These are phyloP conservation scores for Phania funesta DNA, from an alignment of 2,888 invertebrate genomes.

Conservation along the genomic window DNA sequence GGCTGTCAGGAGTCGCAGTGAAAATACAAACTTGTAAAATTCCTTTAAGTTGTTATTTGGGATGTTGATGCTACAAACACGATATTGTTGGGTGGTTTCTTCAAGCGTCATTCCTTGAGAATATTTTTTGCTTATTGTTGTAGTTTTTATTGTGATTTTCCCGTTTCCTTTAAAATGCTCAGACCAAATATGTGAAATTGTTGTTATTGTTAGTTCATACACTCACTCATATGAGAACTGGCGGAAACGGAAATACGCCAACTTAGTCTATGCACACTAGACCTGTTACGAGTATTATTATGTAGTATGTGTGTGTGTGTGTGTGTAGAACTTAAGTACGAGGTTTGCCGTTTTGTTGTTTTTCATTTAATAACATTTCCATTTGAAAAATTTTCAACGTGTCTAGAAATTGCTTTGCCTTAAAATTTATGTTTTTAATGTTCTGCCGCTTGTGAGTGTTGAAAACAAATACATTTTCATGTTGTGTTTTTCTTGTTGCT, in stretches of 20 bases:
- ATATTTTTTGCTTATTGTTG: conserved; percentile 3
- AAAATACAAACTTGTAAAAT: background rate
- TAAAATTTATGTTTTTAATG: conserved; percentile 40
- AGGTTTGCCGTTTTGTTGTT: conserved; percentile 7
- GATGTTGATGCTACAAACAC: conserved; percentile 8
- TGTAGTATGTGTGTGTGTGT: background rate
- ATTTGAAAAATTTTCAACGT: conserved; percentile 45
- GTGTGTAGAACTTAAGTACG: background rate
- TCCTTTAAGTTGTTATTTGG: conserved; percentile 16
- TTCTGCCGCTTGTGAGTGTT: conserved; percentile 46
- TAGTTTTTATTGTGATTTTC: conserved; percentile 6
- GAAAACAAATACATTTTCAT: conserved; percentile 54
- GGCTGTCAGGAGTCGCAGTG: background rate
- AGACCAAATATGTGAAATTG: conserved; percentile 6
- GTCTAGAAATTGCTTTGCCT: conserved; percentile 47
- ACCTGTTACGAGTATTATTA: background rate
- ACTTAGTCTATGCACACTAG: conserved; percentile 33
- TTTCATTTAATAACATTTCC: conserved; percentile 58
- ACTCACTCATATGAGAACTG: background rate
- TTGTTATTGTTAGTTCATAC: conserved; percentile 5
- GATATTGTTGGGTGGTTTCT: conserved; percentile 18
- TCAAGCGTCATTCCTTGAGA: background rate
- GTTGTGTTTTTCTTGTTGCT: conserved; percentile 3
- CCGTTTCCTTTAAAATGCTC: conserved; percentile 24
- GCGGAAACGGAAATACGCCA: conserved; percentile 64